Evolutionary conservation across 1,140 invertebrate species (phyloP).

Genomic region (Mya arenaria): DNA sequence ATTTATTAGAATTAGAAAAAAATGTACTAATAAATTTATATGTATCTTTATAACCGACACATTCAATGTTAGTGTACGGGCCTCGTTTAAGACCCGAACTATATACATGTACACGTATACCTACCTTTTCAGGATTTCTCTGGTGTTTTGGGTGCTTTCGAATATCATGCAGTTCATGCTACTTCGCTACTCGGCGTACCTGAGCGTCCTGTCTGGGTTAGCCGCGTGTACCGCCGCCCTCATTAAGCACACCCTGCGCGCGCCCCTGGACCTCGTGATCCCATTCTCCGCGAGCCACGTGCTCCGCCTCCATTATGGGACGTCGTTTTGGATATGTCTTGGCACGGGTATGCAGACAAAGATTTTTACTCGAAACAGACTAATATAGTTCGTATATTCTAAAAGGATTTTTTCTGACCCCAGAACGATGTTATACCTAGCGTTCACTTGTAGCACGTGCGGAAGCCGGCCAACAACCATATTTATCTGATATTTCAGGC

Average conservation of each 20-base stretch:
- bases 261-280: constrained; percentile 90
- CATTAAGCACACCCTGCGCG: constrained; percentile 92
- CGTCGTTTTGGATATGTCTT: constrained; percentile 96
- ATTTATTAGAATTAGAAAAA: too few species aligned
- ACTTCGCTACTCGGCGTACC: constrained; percentile 95
- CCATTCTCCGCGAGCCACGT: constrained; percentile 85
- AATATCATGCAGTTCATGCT: constrained; percentile 95
- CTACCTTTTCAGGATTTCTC: constrained; percentile 87
- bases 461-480: not conserved
- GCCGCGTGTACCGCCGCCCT: constrained; percentile 84
- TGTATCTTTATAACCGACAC: too few species aligned
- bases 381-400: not conserved
- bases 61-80: too few species aligned
- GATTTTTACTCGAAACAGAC: not conserved
- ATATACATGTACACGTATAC: not conserved
- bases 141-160: constrained; percentile 95
- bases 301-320: constrained; percentile 86
- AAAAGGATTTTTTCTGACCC: not conserved
- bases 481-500: constrained; percentile 77
- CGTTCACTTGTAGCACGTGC: not conserved
- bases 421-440: not conserved
- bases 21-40: too few species aligned
- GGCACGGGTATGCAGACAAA: constrained; percentile 86
- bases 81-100: not conserved
- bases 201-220: constrained; percentile 89